Conservation (phyloP, 2,888 invertebrate genomes). For the Germaria angustata region DNA sequence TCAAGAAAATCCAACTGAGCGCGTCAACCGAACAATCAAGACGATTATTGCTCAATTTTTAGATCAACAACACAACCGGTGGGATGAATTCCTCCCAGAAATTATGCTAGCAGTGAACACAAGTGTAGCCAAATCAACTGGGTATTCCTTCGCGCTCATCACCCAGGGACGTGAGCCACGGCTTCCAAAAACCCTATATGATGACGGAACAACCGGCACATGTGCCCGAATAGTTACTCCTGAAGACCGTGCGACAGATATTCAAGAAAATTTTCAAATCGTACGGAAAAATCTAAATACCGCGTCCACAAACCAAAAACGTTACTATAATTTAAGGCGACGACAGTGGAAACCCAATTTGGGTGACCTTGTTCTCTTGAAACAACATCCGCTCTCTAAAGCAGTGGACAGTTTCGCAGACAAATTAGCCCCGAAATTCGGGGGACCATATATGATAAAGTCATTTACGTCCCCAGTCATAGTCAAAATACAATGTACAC, state of each 20-base stretch:
- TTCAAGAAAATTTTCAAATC: neutral
- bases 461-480: neutral
- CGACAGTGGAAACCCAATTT: neutral
- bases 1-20: neutral
- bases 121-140: neutral
- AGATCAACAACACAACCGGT: neutral
- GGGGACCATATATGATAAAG: neutral
- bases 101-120: neutral
- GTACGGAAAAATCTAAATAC: neutral
- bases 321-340: neutral
- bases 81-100: neutral
- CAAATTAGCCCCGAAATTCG: conserved; percentile 6
- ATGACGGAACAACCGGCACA: neutral
- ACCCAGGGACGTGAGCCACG: neutral
- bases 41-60: no score
- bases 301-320: neutral
- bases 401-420: neutral
- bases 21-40: neutral
- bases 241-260: neutral
- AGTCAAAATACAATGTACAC: neutral
- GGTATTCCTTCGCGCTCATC: neutral
- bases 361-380: neutral
- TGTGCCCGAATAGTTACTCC: neutral
- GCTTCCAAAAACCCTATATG: neutral
- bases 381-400: neutral